Base-by-base conservation (phyloP, 2,797 vertebrate genomes). In the Hyperoplus lanceolatus region DNA sequence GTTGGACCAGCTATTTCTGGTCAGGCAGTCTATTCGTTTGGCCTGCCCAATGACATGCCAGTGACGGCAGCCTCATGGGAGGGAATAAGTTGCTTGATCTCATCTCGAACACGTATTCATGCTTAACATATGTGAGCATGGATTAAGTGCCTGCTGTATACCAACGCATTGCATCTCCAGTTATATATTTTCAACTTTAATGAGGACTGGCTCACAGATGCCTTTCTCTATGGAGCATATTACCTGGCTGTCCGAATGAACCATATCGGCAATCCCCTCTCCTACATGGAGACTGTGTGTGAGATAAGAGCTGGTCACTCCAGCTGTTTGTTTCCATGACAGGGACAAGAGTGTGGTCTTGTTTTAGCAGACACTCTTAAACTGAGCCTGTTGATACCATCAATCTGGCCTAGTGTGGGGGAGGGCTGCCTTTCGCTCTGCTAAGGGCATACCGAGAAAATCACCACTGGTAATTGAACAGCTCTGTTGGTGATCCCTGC, bases 361-460 rank as follows among this genome's bases (percentile, higher is more conserved):
- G 70, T 80, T 67, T 58, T 21, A 68, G 39, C 38, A 8, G 39
- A 80, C 43, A 36, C 38, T 66, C 54, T 70, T 63, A 63, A 4
- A 64, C 48, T 56, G 55, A 42, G 69, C 58, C 62, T 55, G 62
- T 67, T 72, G 62, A 79, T 68, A n/a, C 11, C 66, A 75, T 87
- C 66, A 79, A 69, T 70, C 55, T 43, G 48, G 62, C 39, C 48
- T 63, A 29, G 50, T 57, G 29, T 70, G 41, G 68, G 15, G 41
- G 18, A 1, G n/a, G 5, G 7, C 45, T 36, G 53, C 50, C 43
- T 69, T n/a, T 72, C 11, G 4, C n/a, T 58, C 62, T 62, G 58
- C 62, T 50, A 0, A 9, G 36, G 58, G 16, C 18, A 13, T 64
- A 29, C 0, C 46, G 36, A 63, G 4, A 46, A 49, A 67, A 48